These are phyloP conservation scores for Epistrophe eligans DNA, from an alignment of 2,888 invertebrate genomes.

Conservation along the genomic window DNA sequence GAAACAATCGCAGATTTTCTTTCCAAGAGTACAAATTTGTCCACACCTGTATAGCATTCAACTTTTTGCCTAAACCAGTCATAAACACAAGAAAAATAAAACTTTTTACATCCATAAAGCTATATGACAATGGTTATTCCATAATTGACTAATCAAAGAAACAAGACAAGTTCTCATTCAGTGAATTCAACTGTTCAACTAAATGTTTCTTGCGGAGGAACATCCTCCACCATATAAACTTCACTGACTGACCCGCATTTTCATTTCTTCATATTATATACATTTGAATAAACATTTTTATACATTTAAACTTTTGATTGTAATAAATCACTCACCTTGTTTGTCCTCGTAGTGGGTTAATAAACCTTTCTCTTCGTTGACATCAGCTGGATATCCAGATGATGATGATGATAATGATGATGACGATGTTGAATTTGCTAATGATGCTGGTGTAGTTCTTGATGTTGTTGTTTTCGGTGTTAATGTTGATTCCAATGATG, in stretches of 20 bases:
- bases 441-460: slow-evolving; percentile 24
- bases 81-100: neutral
- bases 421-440: slow-evolving; percentile 35
- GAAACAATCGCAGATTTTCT: neutral
- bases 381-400: slow-evolving; percentile 76
- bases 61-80: too few relatives aligned
- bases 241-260: slow-evolving; percentile 25
- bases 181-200: neutral
- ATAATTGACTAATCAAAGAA: slow-evolving; percentile 10
- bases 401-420: slow-evolving; percentile 41
- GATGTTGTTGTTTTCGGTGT: slow-evolving; percentile 29
- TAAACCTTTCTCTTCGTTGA: slow-evolving; percentile 55
- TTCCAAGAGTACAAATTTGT: neutral
- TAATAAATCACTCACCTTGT: slow-evolving; percentile 65
- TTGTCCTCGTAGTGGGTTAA: slow-evolving; percentile 57
- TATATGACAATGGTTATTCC: neutral
- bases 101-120: neutral
- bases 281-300: slow-evolving; percentile 39
- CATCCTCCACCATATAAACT: neutral
- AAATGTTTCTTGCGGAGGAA: neutral
- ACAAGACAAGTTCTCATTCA: slow-evolving; percentile 17
- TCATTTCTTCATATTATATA: neutral
- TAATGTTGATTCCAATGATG: slow-evolving; percentile 42
- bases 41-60: too few relatives aligned
- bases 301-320: slow-evolving; percentile 20